Evolutionary conservation across 2,113 vertebrate genomes (phyloP), one percentile per base, ranked within the genome.

Genomic region (Pterocles burchelli): DNA sequence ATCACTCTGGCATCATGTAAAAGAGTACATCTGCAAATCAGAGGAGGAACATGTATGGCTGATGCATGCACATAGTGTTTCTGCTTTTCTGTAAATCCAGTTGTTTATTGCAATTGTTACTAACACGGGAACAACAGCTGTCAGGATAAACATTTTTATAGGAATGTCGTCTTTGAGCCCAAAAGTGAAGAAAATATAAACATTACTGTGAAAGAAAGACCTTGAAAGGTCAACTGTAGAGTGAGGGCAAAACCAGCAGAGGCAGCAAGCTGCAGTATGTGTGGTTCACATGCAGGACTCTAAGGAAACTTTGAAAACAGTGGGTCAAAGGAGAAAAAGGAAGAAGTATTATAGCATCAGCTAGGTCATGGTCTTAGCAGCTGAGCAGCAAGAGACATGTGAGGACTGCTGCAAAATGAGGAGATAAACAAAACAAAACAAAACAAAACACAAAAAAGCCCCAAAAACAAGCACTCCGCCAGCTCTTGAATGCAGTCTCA

Each of bases 141-240:
- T 61, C 49, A 49, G 76, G 68, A 94, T 57, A 84, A 93, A 93
- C 43, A 58, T 21, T 91, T 73, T 9, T 31, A 79, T 3, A 38
- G 22, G 22, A 79, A 14, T 10, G 6, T 21, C 62, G 45, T 20
- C 58, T 91, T 85, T 65, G 66, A 58, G 63, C 10, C 61, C 76
- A 55, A 28, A 95, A 89, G 76, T 21, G 71, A 89, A 85, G 70
- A 78, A 91, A 82, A 82, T 33, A 71, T 9, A 67, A 75, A 67
- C 25, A 62, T 74, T 85, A 68, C 55, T 84, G 52, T 49, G 86
- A 89, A 92, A 80, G 65, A 66, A 76, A 80, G 73, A 91, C 78
- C 81, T 93, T 92, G 68, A 86, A 95, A 97, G 93, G 92, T 97
- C 95, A 96, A 17, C 67, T 55, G 55, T 52, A 85, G 85, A 93